Base-by-base conservation (phyloP, 1,140 invertebrate genomes). In the Eufriesea mexicana region DNA sequence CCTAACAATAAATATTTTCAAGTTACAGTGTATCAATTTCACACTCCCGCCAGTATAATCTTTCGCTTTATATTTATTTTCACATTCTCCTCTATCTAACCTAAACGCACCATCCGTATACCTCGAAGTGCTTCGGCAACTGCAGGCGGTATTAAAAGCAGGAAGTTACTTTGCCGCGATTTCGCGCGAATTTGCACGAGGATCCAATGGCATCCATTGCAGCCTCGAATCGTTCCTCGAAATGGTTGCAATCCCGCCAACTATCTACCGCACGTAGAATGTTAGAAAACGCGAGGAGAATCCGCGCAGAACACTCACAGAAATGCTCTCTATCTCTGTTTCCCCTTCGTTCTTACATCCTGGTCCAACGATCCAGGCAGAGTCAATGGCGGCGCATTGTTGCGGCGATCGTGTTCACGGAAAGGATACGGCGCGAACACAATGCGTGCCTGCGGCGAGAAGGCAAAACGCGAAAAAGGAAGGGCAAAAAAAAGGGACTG, bases 381-480 rank as follows among this genome's bases (percentile, higher is more conserved):
- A 20, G 51, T 35, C 75, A 51, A 82, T 47, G 51, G 51, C 62
- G 25, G 70, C 62, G 79, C 62, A 66, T 82, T 82, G 61, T 81
- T 81, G 71, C 47, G 47, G 57, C 42, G 54, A 68, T 77, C 64
- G 51, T 68, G 70, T 83, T 77, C 64, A 57, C 20, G 64, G 62
- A 51, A 79, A 51, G 68, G 72, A 82, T 70, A 62, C 25, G 18
- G 49, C n/a, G 42, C 49, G 54, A 47, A 49, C 72, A 83, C 75
- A 83, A 83, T 83, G 57, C 75, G 51, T 71, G 67, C 57, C 76
- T 55, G 35, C 49, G 57, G 81, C 67, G 57, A 45, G 66, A 55
- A 83, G 42, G 51, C 42, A 57, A 54, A 64, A 66, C 54, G 72
- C 28, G 35, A 49, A 70, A 81, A 62, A 77, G 47, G 47, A 55